Conservation (phyloP, 2,888 invertebrate species). For the Drosophila crucigera region DNA sequence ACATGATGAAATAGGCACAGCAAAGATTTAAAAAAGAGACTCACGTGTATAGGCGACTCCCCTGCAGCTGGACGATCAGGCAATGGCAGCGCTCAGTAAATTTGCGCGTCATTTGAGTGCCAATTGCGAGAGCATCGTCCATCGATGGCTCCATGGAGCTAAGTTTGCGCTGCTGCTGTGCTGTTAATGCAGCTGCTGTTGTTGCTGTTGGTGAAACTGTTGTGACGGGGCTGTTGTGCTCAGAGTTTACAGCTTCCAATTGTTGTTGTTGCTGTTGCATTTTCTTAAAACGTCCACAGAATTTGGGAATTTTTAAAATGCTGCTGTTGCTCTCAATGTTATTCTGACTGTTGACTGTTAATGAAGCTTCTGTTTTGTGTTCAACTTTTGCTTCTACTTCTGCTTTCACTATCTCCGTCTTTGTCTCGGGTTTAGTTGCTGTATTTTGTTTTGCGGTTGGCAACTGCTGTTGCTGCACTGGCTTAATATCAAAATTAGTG, state of each 20-base stretch:
- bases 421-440: background rate
- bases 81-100: constrained; percentile 66
- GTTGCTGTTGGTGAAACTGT: constrained; percentile 19
- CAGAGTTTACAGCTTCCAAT: constrained; percentile 17
- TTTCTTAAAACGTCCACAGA: constrained; percentile 68
- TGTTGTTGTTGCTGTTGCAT: constrained; percentile 54
- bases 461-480: constrained; percentile 12
- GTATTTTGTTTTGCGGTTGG: constrained; percentile 1
- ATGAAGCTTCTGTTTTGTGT: background rate
- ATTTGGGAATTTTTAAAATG: constrained; percentile 58
- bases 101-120: constrained; percentile 82
- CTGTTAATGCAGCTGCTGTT: constrained; percentile 36
- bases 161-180: constrained; percentile 68
- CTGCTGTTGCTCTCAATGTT: constrained; percentile 24
- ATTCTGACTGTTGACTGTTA: constrained; percentile 22
- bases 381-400: constrained; percentile 6
- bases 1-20: constrained; percentile 30
- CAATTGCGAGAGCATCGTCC: constrained; percentile 81
- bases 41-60: constrained; percentile 83
- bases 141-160: constrained; percentile 74
- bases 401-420: background rate
- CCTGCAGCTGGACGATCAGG: constrained; percentile 70
- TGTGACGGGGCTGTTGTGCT: constrained; percentile 13
- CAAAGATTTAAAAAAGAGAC: constrained; percentile 30
- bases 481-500: constrained; percentile 42